A percentile compares a stretch with the other conserved stretches of the same genome.
Conservation (phyloP, 1,140 invertebrate species). For the Drosophila arizonae region DNA sequence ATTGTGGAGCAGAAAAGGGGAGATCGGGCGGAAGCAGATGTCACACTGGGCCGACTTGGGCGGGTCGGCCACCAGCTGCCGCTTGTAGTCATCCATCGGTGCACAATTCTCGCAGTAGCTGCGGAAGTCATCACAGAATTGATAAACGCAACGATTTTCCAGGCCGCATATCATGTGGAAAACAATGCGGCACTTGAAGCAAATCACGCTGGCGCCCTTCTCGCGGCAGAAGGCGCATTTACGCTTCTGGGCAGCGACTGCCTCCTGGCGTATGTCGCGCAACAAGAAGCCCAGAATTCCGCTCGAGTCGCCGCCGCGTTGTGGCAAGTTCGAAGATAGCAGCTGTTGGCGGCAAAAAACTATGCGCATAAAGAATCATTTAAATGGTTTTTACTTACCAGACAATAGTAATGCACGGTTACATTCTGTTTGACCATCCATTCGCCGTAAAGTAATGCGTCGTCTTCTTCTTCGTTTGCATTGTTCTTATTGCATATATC, state of each 20-base stretch:
- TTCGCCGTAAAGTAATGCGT: conserved; percentile 50
- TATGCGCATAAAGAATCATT: background rate
- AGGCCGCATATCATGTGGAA: conserved; percentile 57
- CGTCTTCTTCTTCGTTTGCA: conserved; percentile 8
- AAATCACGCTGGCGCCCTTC: conserved; percentile 47
- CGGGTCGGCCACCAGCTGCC: conserved; percentile 20
- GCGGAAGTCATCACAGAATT: conserved; percentile 47
- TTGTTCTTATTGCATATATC: conserved; percentile 42
- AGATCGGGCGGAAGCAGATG: conserved; percentile 51
- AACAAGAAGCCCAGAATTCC: conserved; percentile 71
- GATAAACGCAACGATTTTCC: conserved; percentile 21
- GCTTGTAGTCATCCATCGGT: conserved; percentile 45
- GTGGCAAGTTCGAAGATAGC: conserved; percentile 59
- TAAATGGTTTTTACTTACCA: conserved; percentile 44
- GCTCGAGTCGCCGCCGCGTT: conserved; percentile 56
- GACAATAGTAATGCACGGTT: conserved; percentile 70
- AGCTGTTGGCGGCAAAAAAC: conserved; percentile 38
- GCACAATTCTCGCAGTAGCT: conserved; percentile 53
- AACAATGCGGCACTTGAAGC: conserved; percentile 42
- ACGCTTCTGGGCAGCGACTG: conserved; percentile 20
- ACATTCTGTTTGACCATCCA: conserved; percentile 57
- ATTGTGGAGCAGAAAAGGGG: conserved; percentile 1
- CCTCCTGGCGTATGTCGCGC: conserved; percentile 62
- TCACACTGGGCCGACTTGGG: conserved; percentile 29
- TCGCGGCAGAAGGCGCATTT: conserved; percentile 50